Evolutionary conservation across 2,113 vertebrate genomes (phyloP), one percentile per base, ranked within the genome.

Genomic region (Pyxicephalus adspersus): DNA sequence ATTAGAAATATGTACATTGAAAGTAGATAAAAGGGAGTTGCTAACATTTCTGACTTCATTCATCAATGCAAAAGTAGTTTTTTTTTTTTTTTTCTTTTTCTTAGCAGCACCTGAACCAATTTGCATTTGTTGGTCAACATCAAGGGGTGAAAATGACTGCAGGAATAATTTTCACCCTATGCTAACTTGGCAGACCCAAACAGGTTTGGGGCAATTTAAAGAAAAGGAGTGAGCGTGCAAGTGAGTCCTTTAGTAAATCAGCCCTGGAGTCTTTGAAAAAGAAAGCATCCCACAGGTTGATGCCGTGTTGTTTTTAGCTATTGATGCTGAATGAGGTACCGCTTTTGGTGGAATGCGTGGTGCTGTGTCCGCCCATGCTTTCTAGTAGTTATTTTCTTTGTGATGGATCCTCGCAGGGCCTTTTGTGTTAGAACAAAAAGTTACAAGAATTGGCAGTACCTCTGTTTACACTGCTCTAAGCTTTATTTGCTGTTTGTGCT

Each of bases 371-470:
- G 20, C 23, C 57, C 16, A 23, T 71, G 67, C 16, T 9, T 22
- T 25, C 65, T 29, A 2, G 11, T 29, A 54, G 70, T 72, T 55
- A 29, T 55, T 72, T 25, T 72, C 68, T 29, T 55, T 52, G 26
- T 58, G 52, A 73, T 19, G 20, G 70, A 73, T 57, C 52, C 54
- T 57, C 70, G 17, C 68, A 22, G 31, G 70, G 70, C 70, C 70
- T 73, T 61, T 73, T 73, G 52, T 73, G 70, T 58, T 54, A 57
- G 52, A 58, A 73, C 52, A 57, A 58, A n/a, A 73, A 73, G 70
- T 73, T 73, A 57, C 70, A 58, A 34, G 70, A 54, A 73, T 54
- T 73, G 54, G 70, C 28, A 58, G 28, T 73, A 57, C 70, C 70
- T 73, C 26, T 23, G 70, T 73, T 34, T 73, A 73, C 70, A 9